Conservation (phyloP, 2,888 invertebrate species). For the Phaonia tiefii region DNA sequence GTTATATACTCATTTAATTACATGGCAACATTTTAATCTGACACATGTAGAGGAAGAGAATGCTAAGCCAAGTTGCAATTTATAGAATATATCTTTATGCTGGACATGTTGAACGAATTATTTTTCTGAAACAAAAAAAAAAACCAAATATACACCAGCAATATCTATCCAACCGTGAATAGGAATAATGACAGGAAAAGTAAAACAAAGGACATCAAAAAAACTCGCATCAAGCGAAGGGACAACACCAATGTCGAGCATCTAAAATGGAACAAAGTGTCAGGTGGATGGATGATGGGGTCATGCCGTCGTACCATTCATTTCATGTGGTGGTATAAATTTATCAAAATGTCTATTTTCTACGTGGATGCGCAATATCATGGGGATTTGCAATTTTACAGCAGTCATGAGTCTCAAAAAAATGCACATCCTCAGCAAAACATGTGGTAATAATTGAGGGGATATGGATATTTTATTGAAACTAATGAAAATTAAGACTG, state of each 20-base stretch:
- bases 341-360: no score
- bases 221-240: background rate
- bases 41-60: constrained; percentile 28
- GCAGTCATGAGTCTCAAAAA: no score
- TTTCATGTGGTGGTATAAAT: no score
- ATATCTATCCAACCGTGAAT: constrained; percentile 8
- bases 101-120: constrained; percentile 20
- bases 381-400: no score
- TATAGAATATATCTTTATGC: background rate
- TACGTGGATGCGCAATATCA: no score
- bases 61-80: constrained; percentile 13
- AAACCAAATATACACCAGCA: background rate
- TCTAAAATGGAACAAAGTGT: background rate
- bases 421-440: no score
- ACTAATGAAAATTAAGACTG: no score
- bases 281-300: constrained; percentile 1
- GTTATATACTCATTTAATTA: constrained; percentile 39
- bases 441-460: no score
- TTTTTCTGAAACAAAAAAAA: background rate
- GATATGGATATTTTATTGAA: no score
- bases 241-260: background rate
- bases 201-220: background rate
- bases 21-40: constrained; percentile 54
- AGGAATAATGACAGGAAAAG: background rate
- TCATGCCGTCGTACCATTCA: background rate